Base-by-base conservation (phyloP, 2,113 vertebrate genomes). In the Girardinichthys multiradiatus region DNA sequence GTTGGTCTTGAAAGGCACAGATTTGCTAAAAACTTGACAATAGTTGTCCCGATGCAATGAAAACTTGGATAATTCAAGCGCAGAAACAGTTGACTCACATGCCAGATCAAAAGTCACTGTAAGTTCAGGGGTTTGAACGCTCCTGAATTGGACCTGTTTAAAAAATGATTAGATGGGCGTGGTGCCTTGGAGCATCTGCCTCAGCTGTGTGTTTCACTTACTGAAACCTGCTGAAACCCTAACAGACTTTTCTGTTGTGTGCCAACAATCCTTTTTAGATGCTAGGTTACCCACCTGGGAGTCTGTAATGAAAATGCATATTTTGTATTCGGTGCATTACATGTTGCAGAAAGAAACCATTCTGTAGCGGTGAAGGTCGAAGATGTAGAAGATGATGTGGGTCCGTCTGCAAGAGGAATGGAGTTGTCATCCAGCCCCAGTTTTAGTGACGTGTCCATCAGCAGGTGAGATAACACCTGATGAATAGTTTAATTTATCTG, bases 371-470 rank as follows among this genome's bases (percentile, higher is more conserved):
- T 87, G 0, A 74, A 75, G 9, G 27, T 26, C 7, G 84, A 82
- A 59, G 68, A 88, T 2, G n/a, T 0, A 48, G 64, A 68, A 29
- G 14, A 37, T 14, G 83, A 80, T 0, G 61, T 30, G 1, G 73
- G 74, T 60, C 51, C 35, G 13, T 57, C 67, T 27, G 19, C 29
- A 0, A 48, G 51, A 37, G 70, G 69, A 21, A 64, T 68, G 19
- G 58, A 68, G 35, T 58, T 87, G 71, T 71, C 92, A 14, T 45
- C 83, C 63, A 94, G 94, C 72, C 90, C 93, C 4, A n/a, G 88
- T 19, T 10, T 74, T 5, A 94, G 93, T 39, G 91, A 92, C 0
- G 86, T 93, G 48, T 94, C 94, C 13, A 57, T 94, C 64, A 94
- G 94, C 93, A 95, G 94, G 94, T 94, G 86, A 85, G 8, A 15